A percentile compares a stretch with the other conserved stretches of the same genome.
phyloP scores from a whole-genome alignment of 2,888 invertebrate genomes.

The Slavum lentiscoides region DNA sequence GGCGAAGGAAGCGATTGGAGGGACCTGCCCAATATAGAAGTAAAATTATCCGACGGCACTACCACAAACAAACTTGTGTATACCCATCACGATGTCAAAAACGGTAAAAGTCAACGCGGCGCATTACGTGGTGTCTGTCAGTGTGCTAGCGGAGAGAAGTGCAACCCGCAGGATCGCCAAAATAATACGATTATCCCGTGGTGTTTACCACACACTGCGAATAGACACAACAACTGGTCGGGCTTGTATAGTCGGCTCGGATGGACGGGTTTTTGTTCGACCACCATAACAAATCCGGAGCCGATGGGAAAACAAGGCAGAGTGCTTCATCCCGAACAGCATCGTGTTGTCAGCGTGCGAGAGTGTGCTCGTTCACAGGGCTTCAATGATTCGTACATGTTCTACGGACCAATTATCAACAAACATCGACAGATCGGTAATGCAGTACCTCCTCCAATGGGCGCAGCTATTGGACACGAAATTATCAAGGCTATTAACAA shows the following conservation, averaged over 20 bases:
- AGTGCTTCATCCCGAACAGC: constrained; percentile 79
- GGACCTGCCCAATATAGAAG: constrained; percentile 77
- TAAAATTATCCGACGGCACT: constrained; percentile 72
- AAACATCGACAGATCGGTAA: constrained; percentile 82
- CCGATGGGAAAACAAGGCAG: constrained; percentile 90
- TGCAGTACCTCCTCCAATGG: constrained; percentile 84
- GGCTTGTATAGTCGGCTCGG: constrained; percentile 80
- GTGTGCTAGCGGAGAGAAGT: constrained; percentile 70
- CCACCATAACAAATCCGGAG: constrained; percentile 83
- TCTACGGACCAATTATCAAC: constrained; percentile 75
- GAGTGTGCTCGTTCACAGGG: constrained; percentile 88
- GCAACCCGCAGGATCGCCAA: constrained; percentile 74
- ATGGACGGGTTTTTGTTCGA: constrained; percentile 84
- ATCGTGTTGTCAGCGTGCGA: constrained; percentile 80
- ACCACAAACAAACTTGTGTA: constrained; percentile 67
- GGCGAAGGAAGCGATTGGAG: constrained; percentile 82
- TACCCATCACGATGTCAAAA: constrained; percentile 64
- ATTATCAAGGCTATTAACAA: constrained; percentile 63
- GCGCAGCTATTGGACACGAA: constrained; percentile 75
- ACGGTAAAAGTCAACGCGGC: constrained; percentile 62
- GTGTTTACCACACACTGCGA: constrained; percentile 85
- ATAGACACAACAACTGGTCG: constrained; percentile 84
- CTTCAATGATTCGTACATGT: constrained; percentile 76
- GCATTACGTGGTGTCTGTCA: constrained; percentile 74
- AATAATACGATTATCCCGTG: constrained; percentile 84